Evolutionary conservation across 2,888 invertebrate species (phyloP), one percentile per base, ranked within the genome.

Genomic region (Melanchra persicariae): DNA sequence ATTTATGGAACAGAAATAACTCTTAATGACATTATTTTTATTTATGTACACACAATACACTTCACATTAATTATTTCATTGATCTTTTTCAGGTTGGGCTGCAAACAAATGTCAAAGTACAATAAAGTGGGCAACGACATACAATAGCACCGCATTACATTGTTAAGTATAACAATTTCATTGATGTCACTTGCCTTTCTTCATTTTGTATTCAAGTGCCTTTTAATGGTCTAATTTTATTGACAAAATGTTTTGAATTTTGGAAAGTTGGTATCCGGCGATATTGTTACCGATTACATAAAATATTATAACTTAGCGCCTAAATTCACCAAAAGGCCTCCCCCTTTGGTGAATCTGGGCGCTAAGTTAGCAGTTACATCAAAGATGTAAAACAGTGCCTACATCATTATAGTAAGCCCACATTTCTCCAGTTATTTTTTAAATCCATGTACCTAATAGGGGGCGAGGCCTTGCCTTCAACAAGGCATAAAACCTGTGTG

Each of bases 81-180:
- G 70, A 61, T 60, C n/a, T 24, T n/a, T 15, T 19, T 8, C 19
- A 45, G 45, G 19, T 45, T 5, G 45, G 45, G 45, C 19, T 45
- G 7, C 45, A 45, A 19, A 19, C 45, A 8, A 24, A 57, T 12
- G 8, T 40, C 30, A 24, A 22, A 40, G 17, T 12, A 10, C 19
- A 24, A 62, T 34, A 45, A 19, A n/a, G 0, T 34, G 73, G 43
- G 4, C 30, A 70, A 57, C n/a, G 24, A 26, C 17, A 49, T 26
- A 24, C 62, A 61, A n/a, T 61, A 49, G 49, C 49, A 70, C 61
- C 24, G 19, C 17, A 45, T 45, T 54, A 24, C 4, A 49, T 45
- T 45, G 40, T 68, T 68, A n/a, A n/a, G n/a, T n/a, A 15, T 45
- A 73, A 70, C 74, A 61, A 43, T 70, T 24, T 12, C 9, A 17